Percentiles rank a stretch among this genome's conserved stretches.
Evolutionary conservation across 2,888 invertebrate genomes (phyloP).

Genomic region (Thyatira batis): DNA sequence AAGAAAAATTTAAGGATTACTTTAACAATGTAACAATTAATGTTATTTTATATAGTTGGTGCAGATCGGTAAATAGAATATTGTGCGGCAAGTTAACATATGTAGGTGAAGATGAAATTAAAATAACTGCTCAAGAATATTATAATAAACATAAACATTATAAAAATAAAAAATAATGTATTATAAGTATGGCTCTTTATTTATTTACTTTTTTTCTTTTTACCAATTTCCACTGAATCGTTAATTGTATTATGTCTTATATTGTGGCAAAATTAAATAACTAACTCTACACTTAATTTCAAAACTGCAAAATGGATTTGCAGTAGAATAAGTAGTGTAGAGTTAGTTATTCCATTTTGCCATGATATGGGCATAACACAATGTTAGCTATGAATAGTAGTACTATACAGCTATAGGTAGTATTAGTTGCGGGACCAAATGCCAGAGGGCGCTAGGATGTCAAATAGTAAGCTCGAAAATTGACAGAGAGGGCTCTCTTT

Average conservation of each 20-base stretch:
- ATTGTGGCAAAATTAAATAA: no score
- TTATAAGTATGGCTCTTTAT: no score
- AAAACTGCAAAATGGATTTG: no score
- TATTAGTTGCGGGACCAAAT: not conserved
- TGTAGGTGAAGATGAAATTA: conserved; percentile 7
- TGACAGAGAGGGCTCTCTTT: conserved; percentile 1
- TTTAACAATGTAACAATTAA: not conserved
- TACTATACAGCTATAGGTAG: no score
- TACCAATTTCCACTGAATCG: not conserved
- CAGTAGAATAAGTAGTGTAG: no score
- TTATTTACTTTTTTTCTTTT: not conserved
- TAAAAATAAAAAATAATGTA: conserved; percentile 2
- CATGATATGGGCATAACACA: no score
- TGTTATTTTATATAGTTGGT: conserved; percentile 14
- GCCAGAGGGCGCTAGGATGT: not conserved
- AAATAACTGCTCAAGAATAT: conserved; percentile 5
- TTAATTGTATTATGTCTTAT: not conserved
- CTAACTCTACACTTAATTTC: no score
- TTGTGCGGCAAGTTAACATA: conserved; percentile 7
- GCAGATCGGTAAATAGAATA: conserved; percentile 12
- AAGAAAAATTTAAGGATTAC: not conserved
- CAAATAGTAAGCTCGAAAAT: not conserved
- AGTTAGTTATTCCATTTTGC: no score
- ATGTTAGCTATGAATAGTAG: no score
- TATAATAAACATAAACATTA: conserved; percentile 6